A percentile compares a stretch with the other conserved stretches of the same genome.
phyloP scores from a whole-genome alignment of 2,113 vertebrate species.

The Rynchops niger region DNA sequence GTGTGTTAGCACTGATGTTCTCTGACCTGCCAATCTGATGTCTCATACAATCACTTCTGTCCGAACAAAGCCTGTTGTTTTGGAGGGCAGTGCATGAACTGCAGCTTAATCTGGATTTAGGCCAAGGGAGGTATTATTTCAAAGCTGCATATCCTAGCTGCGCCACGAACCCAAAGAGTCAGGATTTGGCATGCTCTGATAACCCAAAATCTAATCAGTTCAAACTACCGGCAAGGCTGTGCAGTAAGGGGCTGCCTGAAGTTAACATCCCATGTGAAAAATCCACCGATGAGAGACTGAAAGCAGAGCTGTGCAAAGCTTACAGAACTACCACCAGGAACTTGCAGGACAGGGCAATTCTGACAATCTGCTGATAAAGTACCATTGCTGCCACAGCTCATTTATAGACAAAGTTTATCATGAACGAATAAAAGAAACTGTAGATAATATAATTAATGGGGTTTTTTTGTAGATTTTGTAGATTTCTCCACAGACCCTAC shows the following conservation, averaged over 20 bases:
- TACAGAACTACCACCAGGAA: neutral
- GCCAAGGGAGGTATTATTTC: slow-evolving; percentile 7
- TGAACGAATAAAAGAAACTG: neutral
- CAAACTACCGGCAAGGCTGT: neutral
- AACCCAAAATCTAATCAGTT: neutral
- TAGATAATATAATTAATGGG: neutral
- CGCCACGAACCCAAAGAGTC: neutral
- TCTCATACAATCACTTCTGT: neutral
- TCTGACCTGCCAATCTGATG: slow-evolving; percentile 3
- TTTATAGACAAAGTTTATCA: neutral
- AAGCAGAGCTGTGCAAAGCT: neutral
- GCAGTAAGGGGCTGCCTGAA: neutral
- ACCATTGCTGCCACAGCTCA: neutral
- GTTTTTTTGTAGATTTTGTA: neutral
- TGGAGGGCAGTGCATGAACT: neutral
- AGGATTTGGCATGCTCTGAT: neutral
- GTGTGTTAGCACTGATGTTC: neutral
- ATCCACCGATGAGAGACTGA: neutral
- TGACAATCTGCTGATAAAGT: neutral
- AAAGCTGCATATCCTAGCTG: neutral
- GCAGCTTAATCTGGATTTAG: neutral
- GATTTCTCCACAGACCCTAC: neutral
- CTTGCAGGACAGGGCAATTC: neutral
- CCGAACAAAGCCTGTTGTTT: neutral
- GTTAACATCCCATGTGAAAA: neutral